phyloP scores from a whole-genome alignment of 1,140 invertebrate species.

The Drosophila ananassae region DNA sequence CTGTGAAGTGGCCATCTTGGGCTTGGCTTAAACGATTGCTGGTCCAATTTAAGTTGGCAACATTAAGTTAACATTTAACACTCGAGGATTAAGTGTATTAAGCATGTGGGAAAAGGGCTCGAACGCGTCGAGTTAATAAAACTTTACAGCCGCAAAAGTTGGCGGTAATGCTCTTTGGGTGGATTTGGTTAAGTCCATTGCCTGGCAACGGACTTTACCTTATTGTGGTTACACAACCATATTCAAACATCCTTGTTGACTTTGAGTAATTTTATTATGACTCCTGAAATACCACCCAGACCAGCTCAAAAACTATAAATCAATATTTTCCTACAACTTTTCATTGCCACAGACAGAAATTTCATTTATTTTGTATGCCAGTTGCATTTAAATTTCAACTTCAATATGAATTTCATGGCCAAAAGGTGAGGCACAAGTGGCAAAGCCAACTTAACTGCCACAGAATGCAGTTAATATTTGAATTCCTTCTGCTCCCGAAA shows the following conservation, averaged over 20 bases:
- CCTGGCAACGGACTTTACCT: neutral
- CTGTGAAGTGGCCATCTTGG: constrained; percentile 13
- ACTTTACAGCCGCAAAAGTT: constrained; percentile 27
- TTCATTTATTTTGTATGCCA: constrained; percentile 28
- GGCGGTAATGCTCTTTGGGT: constrained; percentile 10
- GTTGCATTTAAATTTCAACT: constrained; percentile 39
- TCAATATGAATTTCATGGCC: constrained; percentile 44
- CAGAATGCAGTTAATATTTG: constrained; percentile 57
- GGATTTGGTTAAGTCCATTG: constrained; percentile 11
- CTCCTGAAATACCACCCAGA: too few relatives aligned
- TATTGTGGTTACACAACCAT: constrained; percentile 18
- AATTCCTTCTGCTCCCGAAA: constrained; percentile 17
- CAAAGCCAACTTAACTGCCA: constrained; percentile 54
- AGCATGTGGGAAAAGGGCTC: constrained; percentile 22
- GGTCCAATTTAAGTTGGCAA: constrained; percentile 19
- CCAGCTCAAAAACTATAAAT: constrained; percentile 15
- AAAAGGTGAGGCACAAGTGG: constrained; percentile 18
- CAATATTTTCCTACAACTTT: constrained; percentile 29
- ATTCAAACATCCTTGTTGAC: constrained; percentile 31
- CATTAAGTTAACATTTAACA: constrained; percentile 44
- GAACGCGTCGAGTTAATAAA: constrained; percentile 30
- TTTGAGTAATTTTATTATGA: constrained; percentile 28
- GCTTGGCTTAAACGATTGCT: constrained; percentile 27
- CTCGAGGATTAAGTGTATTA: constrained; percentile 24
- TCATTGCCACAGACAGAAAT: constrained; percentile 28